These are phyloP conservation scores for Nothocercus julius DNA, from an alignment of 2,113 vertebrate genomes.

Conservation along the genomic window DNA sequence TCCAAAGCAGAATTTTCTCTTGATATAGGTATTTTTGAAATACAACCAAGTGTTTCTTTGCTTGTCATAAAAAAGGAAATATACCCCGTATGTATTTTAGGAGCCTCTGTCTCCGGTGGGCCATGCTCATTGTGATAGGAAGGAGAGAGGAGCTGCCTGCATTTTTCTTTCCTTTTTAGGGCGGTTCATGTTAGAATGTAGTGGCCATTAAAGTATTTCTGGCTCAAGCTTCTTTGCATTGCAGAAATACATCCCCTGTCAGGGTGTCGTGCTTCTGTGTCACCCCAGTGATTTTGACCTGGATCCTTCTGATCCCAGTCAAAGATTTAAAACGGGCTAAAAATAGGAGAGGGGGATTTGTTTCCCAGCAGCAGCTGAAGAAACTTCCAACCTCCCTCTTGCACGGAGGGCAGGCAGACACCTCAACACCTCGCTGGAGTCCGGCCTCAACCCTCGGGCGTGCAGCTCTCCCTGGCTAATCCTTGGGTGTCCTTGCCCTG, in stretches of 20 bases:
- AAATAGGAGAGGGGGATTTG: slow-evolving; percentile 63
- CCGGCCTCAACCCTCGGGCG: neutral
- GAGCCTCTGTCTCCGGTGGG: neutral
- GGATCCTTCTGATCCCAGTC: slow-evolving; percentile 58
- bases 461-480: neutral
- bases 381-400: neutral
- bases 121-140: neutral
- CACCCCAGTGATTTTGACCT: slow-evolving; percentile 66
- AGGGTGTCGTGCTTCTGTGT: slow-evolving; percentile 33
- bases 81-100: neutral
- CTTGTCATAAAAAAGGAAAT: neutral
- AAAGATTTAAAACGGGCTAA: slow-evolving; percentile 60
- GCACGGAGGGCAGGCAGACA: neutral
- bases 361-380: slow-evolving; percentile 64
- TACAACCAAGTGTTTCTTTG: neutral
- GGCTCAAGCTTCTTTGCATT: slow-evolving; percentile 44
- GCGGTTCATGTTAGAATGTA: slow-evolving; percentile 6
- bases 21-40: neutral
- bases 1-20: neutral
- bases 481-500: neutral
- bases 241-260: slow-evolving; percentile 18
- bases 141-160: slow-evolving; percentile 17
- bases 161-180: slow-evolving; percentile 61
- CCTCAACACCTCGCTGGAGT: neutral
- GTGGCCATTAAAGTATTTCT: slow-evolving; percentile 36